Conservation (phyloP, 2,113 vertebrate species). For the Megaceryle maxima region DNA sequence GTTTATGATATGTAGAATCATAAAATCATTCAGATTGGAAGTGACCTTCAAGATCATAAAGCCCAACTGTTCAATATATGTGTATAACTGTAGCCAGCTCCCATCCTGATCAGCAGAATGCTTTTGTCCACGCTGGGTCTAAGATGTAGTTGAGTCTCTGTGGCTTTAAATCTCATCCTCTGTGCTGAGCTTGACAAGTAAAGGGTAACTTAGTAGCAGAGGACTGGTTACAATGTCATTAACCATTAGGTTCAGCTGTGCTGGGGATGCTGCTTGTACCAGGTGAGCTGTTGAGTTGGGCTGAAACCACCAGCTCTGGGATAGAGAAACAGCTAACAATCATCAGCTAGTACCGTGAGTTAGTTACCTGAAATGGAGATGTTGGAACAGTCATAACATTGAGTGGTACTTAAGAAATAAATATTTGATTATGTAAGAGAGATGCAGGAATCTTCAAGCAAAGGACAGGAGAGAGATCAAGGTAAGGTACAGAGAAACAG, state of each 20-base stretch:
- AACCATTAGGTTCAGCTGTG: background rate
- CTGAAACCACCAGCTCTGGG: background rate
- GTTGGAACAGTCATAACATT: background rate
- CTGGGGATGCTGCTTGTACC: background rate
- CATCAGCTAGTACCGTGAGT: background rate
- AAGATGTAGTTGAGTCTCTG: background rate
- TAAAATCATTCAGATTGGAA: too few relatives aligned
- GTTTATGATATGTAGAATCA: background rate
- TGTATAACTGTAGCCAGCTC: background rate
- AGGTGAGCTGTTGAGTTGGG: background rate
- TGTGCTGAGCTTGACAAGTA: background rate
- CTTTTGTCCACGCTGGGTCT: background rate
- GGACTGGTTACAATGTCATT: background rate
- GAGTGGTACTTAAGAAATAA: background rate
- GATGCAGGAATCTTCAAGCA: background rate
- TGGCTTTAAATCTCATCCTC: background rate
- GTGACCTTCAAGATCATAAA: too few relatives aligned
- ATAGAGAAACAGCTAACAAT: background rate
- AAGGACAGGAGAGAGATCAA: background rate
- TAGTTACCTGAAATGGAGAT: background rate
- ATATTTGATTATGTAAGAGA: background rate
- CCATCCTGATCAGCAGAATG: background rate
- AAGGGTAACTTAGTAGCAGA: background rate
- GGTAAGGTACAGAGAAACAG: background rate
- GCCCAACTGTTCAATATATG: fast-evolving